Base-by-base conservation (phyloP, 2,888 invertebrate genomes). In the Papilio demoleus region DNA sequence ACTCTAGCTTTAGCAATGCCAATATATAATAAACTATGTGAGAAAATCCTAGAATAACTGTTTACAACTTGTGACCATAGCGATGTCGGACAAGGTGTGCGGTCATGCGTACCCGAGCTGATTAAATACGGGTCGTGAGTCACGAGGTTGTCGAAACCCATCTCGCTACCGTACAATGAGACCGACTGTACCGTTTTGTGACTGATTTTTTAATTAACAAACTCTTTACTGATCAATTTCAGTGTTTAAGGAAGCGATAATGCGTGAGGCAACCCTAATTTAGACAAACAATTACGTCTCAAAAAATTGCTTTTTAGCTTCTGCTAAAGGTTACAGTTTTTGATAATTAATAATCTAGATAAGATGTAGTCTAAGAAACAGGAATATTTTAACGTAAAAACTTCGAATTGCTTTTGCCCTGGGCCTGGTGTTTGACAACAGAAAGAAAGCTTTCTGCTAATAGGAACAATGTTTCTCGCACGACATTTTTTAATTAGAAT, bases 111-210 rank as follows among this genome's bases (percentile, higher is more conserved):
- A 87, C 85, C 85, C 81, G 83, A 79, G 77, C 83, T 88, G 90
- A 90, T 89, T 89, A 86, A 85, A 79, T 78, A 76, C 76, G 75
- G 80, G 79, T 90, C 90, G 91, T 91, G 91, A 91, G 82, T 90
- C 90, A 91, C 91, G 90, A 87, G 84, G 84, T 80, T 85, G 88
- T 87, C 82, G 85, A 81, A 83, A 84, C 83, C 77, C 83, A 83
- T 82, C 85, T 80, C 70, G 86, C 89, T 88, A 88, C 89, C 77
- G 87, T 81, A 77, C 77, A 76, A 76, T 74, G 70, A 71, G 71
- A 70, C 68, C 71, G 60, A 62, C 71, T 58, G 27, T 61, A 62
- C 22, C 19, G 34, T 62, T 31, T 53, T 19, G 19, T 36, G 45
- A 42, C 12, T 58, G 12, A 24, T 24, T 58, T 67, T 62, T 67